Evolutionary conservation across 37 sponge, comb jelly and placozoan species (phyloP), one percentile per base, ranked within the genome.

Genomic region (Aplysina aerophoba): DNA sequence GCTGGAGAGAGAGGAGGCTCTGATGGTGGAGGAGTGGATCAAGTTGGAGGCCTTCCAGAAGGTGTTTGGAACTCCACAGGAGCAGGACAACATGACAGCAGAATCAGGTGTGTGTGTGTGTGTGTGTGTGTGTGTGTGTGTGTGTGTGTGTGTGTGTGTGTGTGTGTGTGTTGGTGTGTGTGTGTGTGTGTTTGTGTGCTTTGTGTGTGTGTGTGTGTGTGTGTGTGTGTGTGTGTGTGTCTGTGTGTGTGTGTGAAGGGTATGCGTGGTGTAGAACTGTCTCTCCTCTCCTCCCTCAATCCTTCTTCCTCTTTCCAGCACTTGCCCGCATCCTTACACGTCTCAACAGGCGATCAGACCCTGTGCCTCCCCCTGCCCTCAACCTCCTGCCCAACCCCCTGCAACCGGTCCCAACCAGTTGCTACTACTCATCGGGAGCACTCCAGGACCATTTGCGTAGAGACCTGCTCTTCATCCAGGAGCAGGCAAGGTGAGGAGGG

Each of bases 31-130:
- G 53, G 92, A 91, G 33, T 94, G 94, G 94, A 30, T 81, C 56
- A 79, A 90, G 59, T 59, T 90, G 72, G 91, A 80, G 61, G 77
- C 89, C 28, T 90, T 87, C 31, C 94, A 94, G 89, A 94, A 94
- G 83, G 21, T 78, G 39, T 84, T 90, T 22, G 68, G 81, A 1
- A 87, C 65, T 17, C 68, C 74, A 40, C 38, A 88, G 2, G 82
- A 90, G n/a, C 55, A 82, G 21, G 58, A 35, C 35, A 59, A 72
- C 4, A 21, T 31, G n/a, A 64, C 62, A 2, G 41, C 87, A 39
- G 87, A 87, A 19, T 84, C 80, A 28, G 90, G 93, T 92, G n/a
- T n/a, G n/a, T n/a, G n/a, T n/a, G n/a, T 30, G 63, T 62, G 11
- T 6, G 30, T 35, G 6, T 6, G 33, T 28, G 0, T 1, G 71